Evolutionary conservation across 2,797 vertebrate genomes (phyloP).

Genomic region (Triplophysa bombifrons): DNA sequence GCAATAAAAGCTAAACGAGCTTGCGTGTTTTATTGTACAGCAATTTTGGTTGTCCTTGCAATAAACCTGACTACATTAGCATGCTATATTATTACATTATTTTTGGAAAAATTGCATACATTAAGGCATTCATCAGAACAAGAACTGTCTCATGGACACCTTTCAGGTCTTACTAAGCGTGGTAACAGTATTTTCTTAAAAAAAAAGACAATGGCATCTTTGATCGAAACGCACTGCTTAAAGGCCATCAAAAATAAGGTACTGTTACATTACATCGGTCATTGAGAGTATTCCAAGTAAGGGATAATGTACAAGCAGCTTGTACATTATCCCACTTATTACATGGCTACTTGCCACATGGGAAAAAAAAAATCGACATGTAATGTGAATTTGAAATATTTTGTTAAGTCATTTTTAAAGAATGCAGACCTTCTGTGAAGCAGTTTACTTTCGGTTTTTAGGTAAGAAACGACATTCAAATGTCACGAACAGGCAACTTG

Average conservation of each 20-base stretch:
- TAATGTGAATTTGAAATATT: too few relatives aligned
- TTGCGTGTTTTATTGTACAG: constrained; percentile 49
- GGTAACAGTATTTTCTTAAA: constrained; percentile 7
- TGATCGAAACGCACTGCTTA: neutral
- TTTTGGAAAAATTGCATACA: constrained; percentile 19
- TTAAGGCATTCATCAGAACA: constrained; percentile 32
- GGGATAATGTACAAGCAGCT: too few relatives aligned
- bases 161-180: constrained; percentile 2
- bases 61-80: constrained; percentile 56
- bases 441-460: too few relatives aligned
- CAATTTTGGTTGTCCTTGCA: constrained; percentile 60
- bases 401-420: too few relatives aligned
- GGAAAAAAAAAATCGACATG: too few relatives aligned
- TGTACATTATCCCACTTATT: too few relatives aligned
- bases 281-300: neutral
- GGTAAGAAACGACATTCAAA: too few relatives aligned
- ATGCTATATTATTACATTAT: constrained; percentile 1
- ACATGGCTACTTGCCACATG: too few relatives aligned
- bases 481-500: too few relatives aligned
- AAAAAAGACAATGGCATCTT: neutral
- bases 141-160: constrained; percentile 3
- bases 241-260: neutral
- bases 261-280: neutral
- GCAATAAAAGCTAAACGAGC: constrained; percentile 55
- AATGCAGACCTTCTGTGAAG: too few relatives aligned